Percentiles rank a stretch among this genome's conserved stretches.
Conservation (phyloP, 2,113 vertebrate genomes). For the Syngnathus scovelli region DNA sequence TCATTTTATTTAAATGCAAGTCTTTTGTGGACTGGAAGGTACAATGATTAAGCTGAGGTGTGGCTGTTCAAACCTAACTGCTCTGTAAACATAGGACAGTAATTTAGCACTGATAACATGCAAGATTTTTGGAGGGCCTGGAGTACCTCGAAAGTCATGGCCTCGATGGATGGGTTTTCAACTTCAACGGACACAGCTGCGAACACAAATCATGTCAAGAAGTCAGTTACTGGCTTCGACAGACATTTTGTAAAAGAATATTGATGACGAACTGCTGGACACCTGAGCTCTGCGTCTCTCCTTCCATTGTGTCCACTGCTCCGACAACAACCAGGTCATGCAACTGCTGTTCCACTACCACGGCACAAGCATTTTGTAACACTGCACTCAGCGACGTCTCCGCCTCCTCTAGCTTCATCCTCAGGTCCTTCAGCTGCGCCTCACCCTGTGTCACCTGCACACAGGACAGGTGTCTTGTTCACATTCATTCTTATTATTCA, state of each 20-base stretch:
- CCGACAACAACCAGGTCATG: not conserved
- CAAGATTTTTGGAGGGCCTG: not conserved
- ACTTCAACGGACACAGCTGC: not conserved
- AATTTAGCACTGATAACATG: not conserved
- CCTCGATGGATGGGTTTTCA: not conserved
- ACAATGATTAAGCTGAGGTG: not conserved
- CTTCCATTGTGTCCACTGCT: not conserved
- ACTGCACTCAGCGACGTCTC: slow-evolving; percentile 49
- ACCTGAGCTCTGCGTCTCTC: slow-evolving; percentile 33
- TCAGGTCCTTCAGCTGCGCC: slow-evolving; percentile 45
- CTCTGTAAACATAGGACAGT: not conserved
- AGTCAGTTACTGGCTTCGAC: not conserved
- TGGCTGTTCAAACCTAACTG: not conserved
- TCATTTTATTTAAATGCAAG: too few relatives aligned
- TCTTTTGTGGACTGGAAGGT: not conserved
- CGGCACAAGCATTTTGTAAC: slow-evolving; percentile 25
- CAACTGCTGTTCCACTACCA: not conserved
- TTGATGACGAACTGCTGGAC: not conserved
- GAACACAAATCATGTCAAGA: not conserved
- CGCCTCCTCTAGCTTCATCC: slow-evolving; percentile 38
- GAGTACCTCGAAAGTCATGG: not conserved
- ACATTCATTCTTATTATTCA: not conserved
- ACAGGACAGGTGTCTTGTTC: not conserved
- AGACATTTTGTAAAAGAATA: not conserved
- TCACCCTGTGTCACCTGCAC: slow-evolving; percentile 33